Percentiles rank a stretch among this genome's conserved stretches.
Conservation (phyloP, 2,113 vertebrate species). For the Nanorana parkeri region DNA sequence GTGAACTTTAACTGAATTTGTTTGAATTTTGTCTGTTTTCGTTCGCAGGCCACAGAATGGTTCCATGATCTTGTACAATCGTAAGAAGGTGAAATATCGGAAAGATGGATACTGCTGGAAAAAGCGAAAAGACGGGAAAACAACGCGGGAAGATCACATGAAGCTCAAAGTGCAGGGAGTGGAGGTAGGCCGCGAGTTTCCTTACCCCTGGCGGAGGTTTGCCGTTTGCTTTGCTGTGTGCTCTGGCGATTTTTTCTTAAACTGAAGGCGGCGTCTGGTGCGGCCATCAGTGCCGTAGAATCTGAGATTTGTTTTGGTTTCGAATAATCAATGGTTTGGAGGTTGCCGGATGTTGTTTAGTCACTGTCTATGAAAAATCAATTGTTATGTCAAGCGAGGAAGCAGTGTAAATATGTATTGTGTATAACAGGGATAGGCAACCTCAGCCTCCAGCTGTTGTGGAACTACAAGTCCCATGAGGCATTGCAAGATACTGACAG, state of each 20-base stretch:
- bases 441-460: no score
- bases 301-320: background rate
- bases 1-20: no score
- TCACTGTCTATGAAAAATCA: no score
- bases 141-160: conserved; percentile 99
- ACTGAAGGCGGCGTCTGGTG: background rate
- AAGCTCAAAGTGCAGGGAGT: conserved; percentile 99
- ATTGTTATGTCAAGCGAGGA: no score
- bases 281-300: background rate
- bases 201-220: fast-evolving
- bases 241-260: background rate
- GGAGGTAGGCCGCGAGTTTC: conserved; percentile 81
- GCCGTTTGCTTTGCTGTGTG: background rate
- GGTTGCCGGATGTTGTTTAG: no score
- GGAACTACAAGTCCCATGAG: no score
- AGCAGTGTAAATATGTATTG: no score
- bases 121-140: conserved; percentile 98
- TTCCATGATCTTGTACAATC: conserved; percentile 99
- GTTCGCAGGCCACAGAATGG: conserved; percentile 96
- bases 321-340: background rate
- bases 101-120: conserved; percentile 99
- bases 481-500: no score
- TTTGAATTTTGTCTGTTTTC: conserved; percentile 27
- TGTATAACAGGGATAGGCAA: no score
- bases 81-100: conserved; percentile 99